These are phyloP conservation scores for Tadarida brasiliensis DNA, from an alignment of 2,797 vertebrate genomes.

Conservation along the genomic window DNA sequence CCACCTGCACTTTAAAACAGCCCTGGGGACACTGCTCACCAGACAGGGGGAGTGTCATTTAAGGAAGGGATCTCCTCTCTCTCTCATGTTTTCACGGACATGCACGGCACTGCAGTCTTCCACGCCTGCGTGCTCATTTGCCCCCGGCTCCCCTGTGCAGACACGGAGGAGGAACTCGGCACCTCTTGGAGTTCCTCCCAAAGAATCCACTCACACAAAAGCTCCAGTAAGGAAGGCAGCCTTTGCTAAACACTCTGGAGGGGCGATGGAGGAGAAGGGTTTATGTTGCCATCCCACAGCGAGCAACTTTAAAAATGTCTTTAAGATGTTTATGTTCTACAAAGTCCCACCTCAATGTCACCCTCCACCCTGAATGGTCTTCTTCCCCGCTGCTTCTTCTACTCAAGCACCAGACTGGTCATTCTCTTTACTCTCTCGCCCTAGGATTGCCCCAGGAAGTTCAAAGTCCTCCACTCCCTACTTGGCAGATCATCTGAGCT, in stretches of 20 bases:
- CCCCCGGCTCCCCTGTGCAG: background rate
- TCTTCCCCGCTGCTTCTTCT: background rate
- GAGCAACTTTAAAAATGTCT: background rate
- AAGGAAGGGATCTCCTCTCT: background rate
- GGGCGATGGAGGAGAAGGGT: background rate
- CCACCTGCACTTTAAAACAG: background rate
- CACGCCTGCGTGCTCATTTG: background rate
- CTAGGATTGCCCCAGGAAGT: background rate
- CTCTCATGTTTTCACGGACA: background rate
- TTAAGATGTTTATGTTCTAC: background rate
- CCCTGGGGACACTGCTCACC: background rate
- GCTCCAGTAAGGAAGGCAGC: background rate
- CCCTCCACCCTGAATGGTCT: background rate
- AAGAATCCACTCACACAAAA: background rate
- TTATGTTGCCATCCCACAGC: background rate
- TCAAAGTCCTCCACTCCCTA: background rate
- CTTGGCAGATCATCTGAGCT: background rate
- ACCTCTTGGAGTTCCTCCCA: background rate
- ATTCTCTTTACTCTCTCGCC: too few species aligned
- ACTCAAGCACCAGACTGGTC: accelerated
- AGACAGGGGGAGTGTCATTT: background rate
- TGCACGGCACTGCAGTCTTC: background rate
- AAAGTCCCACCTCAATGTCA: background rate
- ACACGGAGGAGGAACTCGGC: background rate
- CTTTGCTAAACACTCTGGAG: background rate